Conservation (phyloP, 2,797 vertebrate species). For the Hoplostethus mediterraneus region DNA sequence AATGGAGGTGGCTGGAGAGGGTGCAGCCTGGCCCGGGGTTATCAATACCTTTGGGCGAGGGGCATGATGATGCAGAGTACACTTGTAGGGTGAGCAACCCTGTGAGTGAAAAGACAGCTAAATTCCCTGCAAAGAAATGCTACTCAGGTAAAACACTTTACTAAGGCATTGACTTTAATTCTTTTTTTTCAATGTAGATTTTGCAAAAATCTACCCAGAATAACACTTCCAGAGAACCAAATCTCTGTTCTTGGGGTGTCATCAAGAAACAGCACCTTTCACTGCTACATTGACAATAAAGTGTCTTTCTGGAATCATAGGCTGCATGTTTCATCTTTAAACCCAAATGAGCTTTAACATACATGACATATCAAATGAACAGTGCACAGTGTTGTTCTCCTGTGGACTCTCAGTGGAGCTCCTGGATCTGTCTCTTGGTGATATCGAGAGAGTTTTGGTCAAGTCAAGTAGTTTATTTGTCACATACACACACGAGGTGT, state of each 20-base stretch:
- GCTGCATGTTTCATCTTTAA: too few relatives aligned
- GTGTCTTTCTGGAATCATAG: too few relatives aligned
- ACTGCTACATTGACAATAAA: not conserved
- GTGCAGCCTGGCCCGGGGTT: constrained; percentile 17
- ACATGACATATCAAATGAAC: not conserved
- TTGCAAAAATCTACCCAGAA: too few relatives aligned
- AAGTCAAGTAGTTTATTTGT: too few relatives aligned
- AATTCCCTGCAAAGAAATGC: constrained; percentile 67
- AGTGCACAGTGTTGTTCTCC: not conserved
- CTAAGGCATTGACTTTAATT: too few relatives aligned
- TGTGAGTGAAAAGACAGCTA: constrained; percentile 17
- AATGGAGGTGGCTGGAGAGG: constrained; percentile 40
- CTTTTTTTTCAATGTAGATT: too few relatives aligned
- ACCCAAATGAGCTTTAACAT: not conserved
- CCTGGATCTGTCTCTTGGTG: too few relatives aligned
- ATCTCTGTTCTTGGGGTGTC: not conserved
- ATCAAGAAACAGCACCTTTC: not conserved
- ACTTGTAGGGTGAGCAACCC: constrained; percentile 67
- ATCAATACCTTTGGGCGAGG: constrained; percentile 23
- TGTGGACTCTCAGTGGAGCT: not conserved
- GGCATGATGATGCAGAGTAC: constrained; percentile 46
- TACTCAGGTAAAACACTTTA: constrained; percentile 52
- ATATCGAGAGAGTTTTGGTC: not conserved
- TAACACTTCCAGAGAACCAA: too few relatives aligned
- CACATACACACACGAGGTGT: too few relatives aligned